Base-by-base conservation (phyloP, 2,797 vertebrate genomes). In the Lacerta agilis region DNA sequence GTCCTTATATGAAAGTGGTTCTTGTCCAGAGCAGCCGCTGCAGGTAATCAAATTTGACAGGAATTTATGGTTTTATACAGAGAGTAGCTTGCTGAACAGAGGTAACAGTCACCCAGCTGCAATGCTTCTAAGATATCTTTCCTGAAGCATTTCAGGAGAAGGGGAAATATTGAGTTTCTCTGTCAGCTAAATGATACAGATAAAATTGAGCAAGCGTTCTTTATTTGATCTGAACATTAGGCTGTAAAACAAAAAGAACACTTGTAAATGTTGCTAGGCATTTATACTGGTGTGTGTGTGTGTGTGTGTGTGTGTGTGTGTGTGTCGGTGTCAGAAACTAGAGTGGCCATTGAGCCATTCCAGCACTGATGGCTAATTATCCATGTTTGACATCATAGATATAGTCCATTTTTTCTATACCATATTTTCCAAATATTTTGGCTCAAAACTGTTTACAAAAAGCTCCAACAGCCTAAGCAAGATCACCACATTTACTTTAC, bases 31-130 rank as follows among this genome's bases (percentile, higher is more conserved):
- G 27, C 4, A 41, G 69, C 75, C 55, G 66, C 69, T 15, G 36
- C 86, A 69, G 71, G 43, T 87, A 85, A 87, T 87, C 71, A 82
- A 80, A 36, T 87, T 69, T 87, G 80, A 66, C 85, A 83, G 80
- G 55, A 61, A 33, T 80, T 66, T 75, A 80, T 13, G 6, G 77
- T 69, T 73, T 61, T 43, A 36, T 29, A 13, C 61, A 36, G 81
- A 41, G 33, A 67, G 17, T 15, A 36, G 25, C n/a, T 67, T 58
- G 43, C 58, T 72, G 76, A 71, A 79, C 41, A 11, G 77, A 61
- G 58, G 29, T 7, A 75, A 43, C 43, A 6, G 18, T 77, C 43
- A 17, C 20, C 33, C n/a, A 45, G 25, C 36, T 3, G 15, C 15
- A 23, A 29, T 25, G 61, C 29, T 83, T 66, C 20, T 25, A 23